Base-by-base conservation (phyloP, 2,113 vertebrate genomes). In the Plectropomus leopardus region DNA sequence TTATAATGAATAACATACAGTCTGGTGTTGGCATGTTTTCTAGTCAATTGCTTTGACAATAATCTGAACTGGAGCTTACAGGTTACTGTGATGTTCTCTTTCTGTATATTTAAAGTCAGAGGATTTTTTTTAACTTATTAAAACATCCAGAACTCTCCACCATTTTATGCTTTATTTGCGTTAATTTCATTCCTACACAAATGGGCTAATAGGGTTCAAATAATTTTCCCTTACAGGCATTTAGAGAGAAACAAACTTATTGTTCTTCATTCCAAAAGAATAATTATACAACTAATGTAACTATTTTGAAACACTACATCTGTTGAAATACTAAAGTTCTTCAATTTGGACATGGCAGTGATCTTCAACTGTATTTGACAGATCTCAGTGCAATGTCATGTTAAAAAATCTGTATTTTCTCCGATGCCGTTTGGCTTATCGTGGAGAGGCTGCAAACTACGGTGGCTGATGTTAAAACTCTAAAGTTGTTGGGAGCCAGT, bases 211-310 rank as follows among this genome's bases (percentile, higher is more conserved):
- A 23, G 44, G 63, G 4, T 8, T 2, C 50, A 40, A 40, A 54
- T 55, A 0, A 26, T 73, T 42, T 57, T 10, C 0, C 11, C 26
- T 40, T 4, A 21, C 15, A 66, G 30, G 47, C 19, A 50, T 28
- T 66, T 6, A 67, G 67, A 67, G 8, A 28, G 24, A 51, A 53
- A 28, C 16, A 50, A 32, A 54, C 7, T 5, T 48, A 9, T 3
- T 66, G 54, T 55, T 47, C 28, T 10, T 55, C 42, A 47, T 57
- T 66, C 36, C 11, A 40, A 40, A 40, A 10, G 8, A 11, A 1
- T 40, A 40, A 40, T n/a, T 40, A 40, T 40, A 40, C 7, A 80
- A 65, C 13, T 26, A 60, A 53, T 54, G 11, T 17, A 24, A 73
- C 58, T 42, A 23, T 61, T 60, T 23, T 1, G 40, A 7, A 60